Evolutionary conservation across 2,888 invertebrate genomes (phyloP), one percentile per base, ranked within the genome.

Genomic region (Ryuthela nishihirai): DNA sequence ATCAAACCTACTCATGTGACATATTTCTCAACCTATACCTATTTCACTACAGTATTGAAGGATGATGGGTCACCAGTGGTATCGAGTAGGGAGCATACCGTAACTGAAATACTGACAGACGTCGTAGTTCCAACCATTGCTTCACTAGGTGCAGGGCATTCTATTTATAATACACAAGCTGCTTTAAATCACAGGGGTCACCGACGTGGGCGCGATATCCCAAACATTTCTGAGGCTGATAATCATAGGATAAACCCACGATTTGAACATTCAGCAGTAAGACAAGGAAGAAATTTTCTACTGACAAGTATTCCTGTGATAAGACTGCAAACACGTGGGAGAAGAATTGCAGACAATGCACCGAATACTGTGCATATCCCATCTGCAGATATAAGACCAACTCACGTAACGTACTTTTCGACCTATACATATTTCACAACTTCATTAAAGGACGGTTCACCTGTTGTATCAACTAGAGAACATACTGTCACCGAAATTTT

Each of bases 371-470:
- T 59, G 10, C 24, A 25, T n/a, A 15, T 53, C 15, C 39, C 12
- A 0, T 29, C 20, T 18, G 18, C 36, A 12, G 39, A 36, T 6
- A 43, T 64, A 12, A 54, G 53, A 35, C 64, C 65, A 44, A 64
- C 64, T 18, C 62, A 45, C 10, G 62, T 65, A 10, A 67, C 67
- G 2, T 67, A 36, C 44, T 67, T 62, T 39, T 65, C 67, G 4
- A 67, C 67, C 2, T 64, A 66, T 25, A 66, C 67, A 1, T 55
- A 64, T 35, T 64, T 55, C 23, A 65, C 67, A 6, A 65, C 67
- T 6, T 60, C 62, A 42, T 42, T 65, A 7, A 24, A 43, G 9
- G 38, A 62, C 38, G 65, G 64, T 9, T 55, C 44, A 4, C 65
- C 65, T n/a, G 43, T 52, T 9, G 54, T 62, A 1, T 20, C 45